A percentile compares a stretch with the other conserved stretches of the same genome.
Evolutionary conservation across 2,113 vertebrate species (phyloP).

Genomic region (Charina bottae): DNA sequence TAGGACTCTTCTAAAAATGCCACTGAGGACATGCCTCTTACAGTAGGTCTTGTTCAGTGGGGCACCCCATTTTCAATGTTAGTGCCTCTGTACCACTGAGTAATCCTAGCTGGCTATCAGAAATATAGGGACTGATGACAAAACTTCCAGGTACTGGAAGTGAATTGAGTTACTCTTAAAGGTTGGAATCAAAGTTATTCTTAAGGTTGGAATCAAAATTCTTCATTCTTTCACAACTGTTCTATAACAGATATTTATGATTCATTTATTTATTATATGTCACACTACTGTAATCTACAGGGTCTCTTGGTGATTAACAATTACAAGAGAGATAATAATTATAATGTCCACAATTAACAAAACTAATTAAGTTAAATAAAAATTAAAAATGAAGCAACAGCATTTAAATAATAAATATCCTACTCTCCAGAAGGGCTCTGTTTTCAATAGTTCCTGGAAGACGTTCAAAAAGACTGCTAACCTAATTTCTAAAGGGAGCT

Average conservation of each 20-base stretch:
- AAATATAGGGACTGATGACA: neutral
- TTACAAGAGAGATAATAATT: neutral
- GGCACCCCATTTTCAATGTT: neutral
- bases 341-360: neutral
- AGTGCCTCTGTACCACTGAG: neutral
- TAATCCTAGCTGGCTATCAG: neutral
- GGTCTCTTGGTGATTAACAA: neutral
- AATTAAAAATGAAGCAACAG: neutral
- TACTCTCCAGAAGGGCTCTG: neutral
- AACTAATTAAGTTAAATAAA: neutral
- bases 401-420: neutral
- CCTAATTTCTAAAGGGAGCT: neutral
- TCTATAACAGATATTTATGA: neutral
- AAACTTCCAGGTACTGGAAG: neutral
- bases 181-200: neutral
- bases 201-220: neutral
- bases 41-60: neutral
- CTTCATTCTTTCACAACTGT: neutral
- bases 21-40: neutral
- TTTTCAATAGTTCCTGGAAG: neutral
- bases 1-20: neutral
- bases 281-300: neutral
- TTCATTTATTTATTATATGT: neutral
- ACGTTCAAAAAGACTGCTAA: neutral
- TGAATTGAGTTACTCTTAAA: neutral